A percentile compares a stretch with the other conserved stretches of the same genome.
These are phyloP conservation scores for Cataglyphis albicans DNA, from an alignment of 2,888 invertebrate genomes.

Conservation along the genomic window DNA sequence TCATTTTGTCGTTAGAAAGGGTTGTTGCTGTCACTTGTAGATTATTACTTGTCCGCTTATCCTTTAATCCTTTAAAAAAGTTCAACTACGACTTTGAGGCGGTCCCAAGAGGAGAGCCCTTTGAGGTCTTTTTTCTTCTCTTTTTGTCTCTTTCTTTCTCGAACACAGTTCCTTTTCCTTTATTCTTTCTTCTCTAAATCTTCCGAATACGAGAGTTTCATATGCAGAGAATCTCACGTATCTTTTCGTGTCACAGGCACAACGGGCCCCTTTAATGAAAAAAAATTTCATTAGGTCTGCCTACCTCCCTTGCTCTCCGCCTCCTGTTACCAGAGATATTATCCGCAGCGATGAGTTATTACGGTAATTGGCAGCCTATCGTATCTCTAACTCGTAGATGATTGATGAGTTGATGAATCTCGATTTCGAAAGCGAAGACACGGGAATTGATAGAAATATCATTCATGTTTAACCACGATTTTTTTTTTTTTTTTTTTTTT, in stretches of 20 bases:
- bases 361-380: conserved; percentile 60
- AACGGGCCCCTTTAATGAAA: conserved; percentile 60
- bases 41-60: conserved; percentile 83
- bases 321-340: conserved; percentile 1
- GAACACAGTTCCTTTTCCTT: conserved; percentile 53
- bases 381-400: conserved; percentile 25
- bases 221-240: conserved; percentile 12
- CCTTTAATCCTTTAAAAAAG: conserved; percentile 64
- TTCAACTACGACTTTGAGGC: conserved; percentile 23
- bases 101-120: conserved; percentile 21
- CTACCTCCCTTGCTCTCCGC: neutral
- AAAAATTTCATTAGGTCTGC: conserved; percentile 50
- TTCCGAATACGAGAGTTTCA: neutral
- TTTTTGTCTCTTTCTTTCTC: conserved; percentile 65
- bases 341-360: conserved; percentile 52
- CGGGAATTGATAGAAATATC: conserved; percentile 29
- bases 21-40: conserved; percentile 82
- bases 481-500: conserved; percentile 6
- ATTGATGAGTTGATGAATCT: conserved; percentile 52
- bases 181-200: conserved; percentile 4
- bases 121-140: neutral
- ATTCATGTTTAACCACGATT: conserved; percentile 31
- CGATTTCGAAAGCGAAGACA: neutral
- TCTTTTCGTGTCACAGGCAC: conserved; percentile 21
- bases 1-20: conserved; percentile 62